Percentiles rank a stretch among this genome's conserved stretches.
Conservation (phyloP, 2,113 vertebrate species). For the Ibidorhyncha struthersii region DNA sequence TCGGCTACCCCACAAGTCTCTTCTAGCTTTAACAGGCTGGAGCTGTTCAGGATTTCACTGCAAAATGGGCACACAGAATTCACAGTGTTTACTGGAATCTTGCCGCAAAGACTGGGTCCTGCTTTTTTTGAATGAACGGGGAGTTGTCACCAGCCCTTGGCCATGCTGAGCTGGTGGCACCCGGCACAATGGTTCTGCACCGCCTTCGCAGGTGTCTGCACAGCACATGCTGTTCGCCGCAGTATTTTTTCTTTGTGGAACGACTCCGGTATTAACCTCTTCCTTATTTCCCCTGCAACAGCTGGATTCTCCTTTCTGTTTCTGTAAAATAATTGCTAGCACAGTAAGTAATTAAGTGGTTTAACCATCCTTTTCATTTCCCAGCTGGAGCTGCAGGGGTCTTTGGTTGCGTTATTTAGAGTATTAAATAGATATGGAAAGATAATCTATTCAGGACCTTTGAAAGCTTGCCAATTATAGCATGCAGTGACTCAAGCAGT, state of each 20-base stretch:
- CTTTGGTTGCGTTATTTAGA: slow-evolving; percentile 3
- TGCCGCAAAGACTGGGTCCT: not conserved
- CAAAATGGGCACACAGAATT: not conserved
- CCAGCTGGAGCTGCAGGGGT: slow-evolving; percentile 5
- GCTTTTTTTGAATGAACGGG: not conserved
- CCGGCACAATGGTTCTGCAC: not conserved
- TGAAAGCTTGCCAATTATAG: not conserved
- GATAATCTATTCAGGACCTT: not conserved
- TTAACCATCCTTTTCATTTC: slow-evolving; percentile 1
- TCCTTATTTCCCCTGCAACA: not conserved
- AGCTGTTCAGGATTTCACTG: not conserved
- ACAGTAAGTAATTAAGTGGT: slow-evolving; percentile 24
- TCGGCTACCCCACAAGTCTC: not conserved
- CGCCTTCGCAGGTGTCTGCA: not conserved
- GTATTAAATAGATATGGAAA: slow-evolving; percentile 34
- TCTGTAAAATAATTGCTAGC: not conserved
- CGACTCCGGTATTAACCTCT: not conserved
- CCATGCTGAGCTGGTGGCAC: not conserved
- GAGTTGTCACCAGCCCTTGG: not conserved
- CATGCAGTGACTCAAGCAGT: not conserved
- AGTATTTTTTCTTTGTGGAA: not conserved
- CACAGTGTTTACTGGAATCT: not conserved
- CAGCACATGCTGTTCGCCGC: not conserved
- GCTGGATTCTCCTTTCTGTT: not conserved
- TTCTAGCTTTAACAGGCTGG: not conserved